phyloP scores from a whole-genome alignment of 2,888 invertebrate genomes.

The Phoronis australis region DNA sequence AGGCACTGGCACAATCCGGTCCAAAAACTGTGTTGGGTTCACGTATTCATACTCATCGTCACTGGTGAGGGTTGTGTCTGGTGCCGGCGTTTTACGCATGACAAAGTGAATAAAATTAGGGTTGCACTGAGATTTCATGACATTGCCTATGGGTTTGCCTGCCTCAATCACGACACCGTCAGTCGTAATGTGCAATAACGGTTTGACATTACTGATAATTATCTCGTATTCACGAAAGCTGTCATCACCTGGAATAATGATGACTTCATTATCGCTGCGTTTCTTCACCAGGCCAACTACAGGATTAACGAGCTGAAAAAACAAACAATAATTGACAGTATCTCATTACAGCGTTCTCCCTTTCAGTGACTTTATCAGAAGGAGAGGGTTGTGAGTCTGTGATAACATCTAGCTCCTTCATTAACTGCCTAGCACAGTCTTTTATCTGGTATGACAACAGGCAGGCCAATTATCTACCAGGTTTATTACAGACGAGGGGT shows the following conservation, averaged over 20 bases:
- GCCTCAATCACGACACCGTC: slow-evolving; percentile 1
- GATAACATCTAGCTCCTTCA: no score
- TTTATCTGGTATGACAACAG: no score
- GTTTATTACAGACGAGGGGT: no score
- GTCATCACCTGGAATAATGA: slow-evolving; percentile 16
- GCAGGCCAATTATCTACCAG: no score
- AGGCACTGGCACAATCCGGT: slow-evolving; percentile 20
- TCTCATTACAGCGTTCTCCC: no score
- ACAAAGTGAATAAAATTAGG: slow-evolving; percentile 21
- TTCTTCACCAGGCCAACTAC: slow-evolving; percentile 11
- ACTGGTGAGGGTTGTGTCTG: not conserved
- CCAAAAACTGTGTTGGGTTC: slow-evolving; percentile 24
- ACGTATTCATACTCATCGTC: slow-evolving; percentile 17
- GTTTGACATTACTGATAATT: slow-evolving; percentile 21
- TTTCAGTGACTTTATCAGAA: no score
- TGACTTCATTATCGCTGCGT: slow-evolving; percentile 6
- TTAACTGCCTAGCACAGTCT: no score
- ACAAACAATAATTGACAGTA: no score
- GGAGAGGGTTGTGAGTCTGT: no score
- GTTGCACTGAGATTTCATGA: slow-evolving; percentile 9
- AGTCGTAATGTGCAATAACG: not conserved
- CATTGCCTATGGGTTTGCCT: slow-evolving; percentile 8
- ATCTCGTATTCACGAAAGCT: slow-evolving; percentile 20
- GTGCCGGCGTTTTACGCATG: slow-evolving; percentile 7
- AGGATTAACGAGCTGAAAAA: no score